phyloP scores from a whole-genome alignment of 2,113 vertebrate genomes.

The Elanus axillaris region DNA sequence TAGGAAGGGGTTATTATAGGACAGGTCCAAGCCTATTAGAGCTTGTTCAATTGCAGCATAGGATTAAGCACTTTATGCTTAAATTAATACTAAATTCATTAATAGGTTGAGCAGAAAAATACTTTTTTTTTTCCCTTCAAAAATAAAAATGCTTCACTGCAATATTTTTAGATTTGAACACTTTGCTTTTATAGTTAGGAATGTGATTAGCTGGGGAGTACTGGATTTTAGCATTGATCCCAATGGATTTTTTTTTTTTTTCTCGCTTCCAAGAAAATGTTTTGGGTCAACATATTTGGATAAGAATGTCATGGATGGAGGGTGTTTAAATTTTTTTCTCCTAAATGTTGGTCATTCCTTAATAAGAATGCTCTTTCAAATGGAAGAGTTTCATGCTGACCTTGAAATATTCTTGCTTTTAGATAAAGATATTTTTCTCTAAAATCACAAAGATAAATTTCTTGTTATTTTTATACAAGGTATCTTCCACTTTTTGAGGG shows the following conservation, averaged over 20 bases:
- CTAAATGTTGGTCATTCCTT: not conserved
- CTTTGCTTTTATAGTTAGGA: not conserved
- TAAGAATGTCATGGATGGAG: fast-evolving
- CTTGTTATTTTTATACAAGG: not conserved
- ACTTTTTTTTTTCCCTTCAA: not conserved
- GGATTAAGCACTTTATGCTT: not conserved
- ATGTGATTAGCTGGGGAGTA: not conserved
- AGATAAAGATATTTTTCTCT: not conserved
- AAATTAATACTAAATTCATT: not conserved
- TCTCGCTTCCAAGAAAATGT: not conserved
- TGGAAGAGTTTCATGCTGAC: not conserved
- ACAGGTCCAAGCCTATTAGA: not conserved
- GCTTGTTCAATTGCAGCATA: not conserved
- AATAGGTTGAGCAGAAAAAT: not conserved
- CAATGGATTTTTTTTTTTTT: not conserved
- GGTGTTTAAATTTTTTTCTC: not conserved
- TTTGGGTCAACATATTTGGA: not conserved
- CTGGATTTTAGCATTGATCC: not conserved
- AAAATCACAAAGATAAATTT: not conserved
- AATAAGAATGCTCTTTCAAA: not conserved
- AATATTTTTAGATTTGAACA: not conserved
- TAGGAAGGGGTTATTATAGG: not conserved
- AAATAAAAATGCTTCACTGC: not conserved
- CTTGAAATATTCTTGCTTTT: not conserved
- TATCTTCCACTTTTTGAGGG: not conserved